Conservation (phyloP, 2,888 invertebrate species). For the Drosophila atroscutellata region DNA sequence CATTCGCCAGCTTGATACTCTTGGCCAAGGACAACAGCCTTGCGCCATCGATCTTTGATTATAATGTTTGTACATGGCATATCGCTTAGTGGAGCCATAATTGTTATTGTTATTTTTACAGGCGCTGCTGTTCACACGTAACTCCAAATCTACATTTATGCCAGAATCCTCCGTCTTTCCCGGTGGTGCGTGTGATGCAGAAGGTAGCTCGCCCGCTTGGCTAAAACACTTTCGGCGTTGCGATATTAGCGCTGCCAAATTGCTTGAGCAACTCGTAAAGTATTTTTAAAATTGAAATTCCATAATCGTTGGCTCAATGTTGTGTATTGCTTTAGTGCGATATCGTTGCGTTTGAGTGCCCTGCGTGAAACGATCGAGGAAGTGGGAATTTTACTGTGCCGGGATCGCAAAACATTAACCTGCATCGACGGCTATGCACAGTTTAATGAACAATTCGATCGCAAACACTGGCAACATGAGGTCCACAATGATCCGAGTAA, state of each 20-base stretch:
- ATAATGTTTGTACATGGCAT: slow-evolving; percentile 59
- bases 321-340: slow-evolving; percentile 84
- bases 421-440: slow-evolving; percentile 84
- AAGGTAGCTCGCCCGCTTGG: slow-evolving; percentile 90
- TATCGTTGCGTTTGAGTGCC: slow-evolving; percentile 92
- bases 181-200: slow-evolving; percentile 90
- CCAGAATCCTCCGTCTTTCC: slow-evolving; percentile 94
- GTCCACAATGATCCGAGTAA: slow-evolving; percentile 82
- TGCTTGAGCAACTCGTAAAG: slow-evolving; percentile 47
- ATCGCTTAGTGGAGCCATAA: neutral
- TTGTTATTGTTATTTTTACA: slow-evolving; percentile 27
- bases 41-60: slow-evolving; percentile 54
- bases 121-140: slow-evolving; percentile 87
- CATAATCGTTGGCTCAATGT: neutral
- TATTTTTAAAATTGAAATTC: neutral
- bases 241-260: slow-evolving; percentile 85
- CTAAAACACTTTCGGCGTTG: slow-evolving; percentile 87
- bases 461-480: slow-evolving; percentile 88
- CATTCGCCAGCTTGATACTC: slow-evolving; percentile 89
- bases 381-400: slow-evolving; percentile 91
- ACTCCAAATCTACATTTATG: slow-evolving; percentile 89
- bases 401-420: slow-evolving; percentile 85
- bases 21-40: slow-evolving; percentile 83
- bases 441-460: slow-evolving; percentile 86
- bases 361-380: slow-evolving; percentile 96